Evolutionary conservation across 2,888 invertebrate species (phyloP).

Genomic region (Crioceris asparagi): DNA sequence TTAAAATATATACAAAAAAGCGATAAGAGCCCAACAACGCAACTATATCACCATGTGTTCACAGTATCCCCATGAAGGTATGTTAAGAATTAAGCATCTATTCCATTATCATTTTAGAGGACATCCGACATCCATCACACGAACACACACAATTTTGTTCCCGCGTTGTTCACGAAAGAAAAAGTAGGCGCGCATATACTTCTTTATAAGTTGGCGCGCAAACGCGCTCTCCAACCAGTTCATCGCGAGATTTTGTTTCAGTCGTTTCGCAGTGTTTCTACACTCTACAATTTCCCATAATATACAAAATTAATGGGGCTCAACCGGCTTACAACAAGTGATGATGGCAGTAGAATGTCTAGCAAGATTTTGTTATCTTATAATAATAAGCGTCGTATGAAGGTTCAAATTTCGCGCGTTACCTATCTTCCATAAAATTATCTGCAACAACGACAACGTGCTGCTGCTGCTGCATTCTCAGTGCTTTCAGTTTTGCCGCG

Average conservation of each 20-base stretch:
- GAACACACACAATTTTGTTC: too few relatives aligned
- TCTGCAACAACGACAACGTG: slow-evolving; percentile 5
- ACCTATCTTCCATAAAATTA: slow-evolving; percentile 6
- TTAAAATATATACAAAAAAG: too few relatives aligned
- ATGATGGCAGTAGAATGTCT: slow-evolving; percentile 7
- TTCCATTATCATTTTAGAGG: too few relatives aligned
- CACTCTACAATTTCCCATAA: slow-evolving; percentile 3
- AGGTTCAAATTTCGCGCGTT: slow-evolving; percentile 19
- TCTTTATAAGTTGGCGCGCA: slow-evolving; percentile 6
- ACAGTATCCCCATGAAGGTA: too few relatives aligned
- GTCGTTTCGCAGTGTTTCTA: not conserved
- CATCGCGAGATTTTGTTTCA: slow-evolving; percentile 6
- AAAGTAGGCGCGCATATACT: too few relatives aligned
- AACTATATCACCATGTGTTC: too few relatives aligned
- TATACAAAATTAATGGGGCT: slow-evolving; percentile 9
- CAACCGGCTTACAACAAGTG: slow-evolving; percentile 5
- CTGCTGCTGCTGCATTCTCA: too few relatives aligned
- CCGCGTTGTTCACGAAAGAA: too few relatives aligned
- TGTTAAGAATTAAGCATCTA: too few relatives aligned
- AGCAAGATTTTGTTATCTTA: slow-evolving; percentile 8
- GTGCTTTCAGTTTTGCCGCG: slow-evolving; percentile 7
- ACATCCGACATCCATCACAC: too few relatives aligned
- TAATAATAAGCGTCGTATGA: slow-evolving; percentile 10
- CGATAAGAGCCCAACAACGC: too few relatives aligned
- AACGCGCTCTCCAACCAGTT: slow-evolving; percentile 7